Percentiles rank a stretch among this genome's conserved stretches.
Evolutionary conservation across 2,888 invertebrate genomes (phyloP).

Genomic region (Mesodorylaimus sp.): DNA sequence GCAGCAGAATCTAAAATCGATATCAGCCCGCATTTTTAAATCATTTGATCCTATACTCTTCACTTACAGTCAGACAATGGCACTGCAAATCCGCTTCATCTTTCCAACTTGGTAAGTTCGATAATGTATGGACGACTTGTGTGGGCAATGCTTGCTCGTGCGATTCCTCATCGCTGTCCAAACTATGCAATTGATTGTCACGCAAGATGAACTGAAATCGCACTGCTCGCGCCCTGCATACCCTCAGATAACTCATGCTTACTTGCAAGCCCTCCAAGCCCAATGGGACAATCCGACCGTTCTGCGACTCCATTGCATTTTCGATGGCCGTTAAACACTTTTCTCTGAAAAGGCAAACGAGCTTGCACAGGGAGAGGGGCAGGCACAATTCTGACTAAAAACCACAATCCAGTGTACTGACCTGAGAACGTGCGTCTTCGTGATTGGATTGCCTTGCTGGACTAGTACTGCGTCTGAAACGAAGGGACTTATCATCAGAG

Average conservation of each 20-base stretch:
- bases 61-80: conserved; percentile 43
- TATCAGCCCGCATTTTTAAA: background rate
- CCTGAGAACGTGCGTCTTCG: conserved; percentile 61
- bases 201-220: conserved; percentile 56
- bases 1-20: conserved; percentile 49
- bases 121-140: conserved; percentile 65
- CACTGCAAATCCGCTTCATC: conserved; percentile 64
- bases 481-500: no score
- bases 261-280: conserved; percentile 77
- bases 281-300: conserved; percentile 59
- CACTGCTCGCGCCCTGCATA: background rate
- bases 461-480: conserved; percentile 56
- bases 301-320: conserved; percentile 65
- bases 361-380: background rate
- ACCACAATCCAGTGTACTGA: conserved; percentile 7
- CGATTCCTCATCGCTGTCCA: conserved; percentile 63
- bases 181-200: conserved; percentile 74
- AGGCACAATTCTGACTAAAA: conserved; percentile 3
- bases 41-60: no score
- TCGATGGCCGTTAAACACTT: conserved; percentile 67
- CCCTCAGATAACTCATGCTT: no score
- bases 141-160: conserved; percentile 80
- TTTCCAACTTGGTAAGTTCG: conserved; percentile 54
- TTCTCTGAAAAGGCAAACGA: conserved; percentile 34
- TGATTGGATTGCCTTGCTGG: conserved; percentile 54